Percentiles rank a stretch among this genome's conserved stretches.
Evolutionary conservation across 2,888 invertebrate genomes (phyloP).

Genomic region (Prenolepis imparis): DNA sequence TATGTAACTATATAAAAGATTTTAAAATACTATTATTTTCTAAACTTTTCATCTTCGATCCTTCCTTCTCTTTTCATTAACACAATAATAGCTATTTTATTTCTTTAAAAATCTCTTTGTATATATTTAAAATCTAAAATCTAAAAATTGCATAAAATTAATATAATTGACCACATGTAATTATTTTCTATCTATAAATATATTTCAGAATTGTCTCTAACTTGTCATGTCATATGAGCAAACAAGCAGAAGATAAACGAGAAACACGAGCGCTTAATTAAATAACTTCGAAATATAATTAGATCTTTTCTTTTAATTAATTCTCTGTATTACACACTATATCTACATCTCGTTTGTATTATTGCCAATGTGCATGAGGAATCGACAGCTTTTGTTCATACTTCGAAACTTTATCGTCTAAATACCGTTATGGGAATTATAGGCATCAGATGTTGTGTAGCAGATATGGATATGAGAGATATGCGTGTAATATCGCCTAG

Average conservation of each 20-base stretch:
- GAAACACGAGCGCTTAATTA: background rate
- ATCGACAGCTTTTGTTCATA: constrained; percentile 16
- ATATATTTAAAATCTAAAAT: background rate
- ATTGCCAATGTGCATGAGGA: background rate
- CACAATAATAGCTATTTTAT: background rate
- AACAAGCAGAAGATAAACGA: background rate
- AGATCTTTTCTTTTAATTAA: constrained; percentile 24
- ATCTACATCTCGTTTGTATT: background rate
- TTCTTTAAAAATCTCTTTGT: background rate
- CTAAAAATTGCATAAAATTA: background rate
- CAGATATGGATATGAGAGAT: constrained; percentile 21
- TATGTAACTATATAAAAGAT: background rate
- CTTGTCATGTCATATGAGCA: background rate
- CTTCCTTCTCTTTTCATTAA: background rate
- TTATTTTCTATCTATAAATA: background rate
- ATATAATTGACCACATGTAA: background rate
- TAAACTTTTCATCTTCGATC: background rate
- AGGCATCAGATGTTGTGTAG: constrained; percentile 27
- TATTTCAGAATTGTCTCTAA: background rate
- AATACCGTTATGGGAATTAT: constrained; percentile 22
- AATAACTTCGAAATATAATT: background rate
- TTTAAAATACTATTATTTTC: background rate
- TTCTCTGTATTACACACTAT: background rate
- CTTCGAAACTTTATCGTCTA: constrained; percentile 23
- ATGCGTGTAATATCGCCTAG: constrained; percentile 12